These are phyloP conservation scores for Camarhynchus parvulus DNA, from an alignment of 2,113 vertebrate species.

Conservation along the genomic window DNA sequence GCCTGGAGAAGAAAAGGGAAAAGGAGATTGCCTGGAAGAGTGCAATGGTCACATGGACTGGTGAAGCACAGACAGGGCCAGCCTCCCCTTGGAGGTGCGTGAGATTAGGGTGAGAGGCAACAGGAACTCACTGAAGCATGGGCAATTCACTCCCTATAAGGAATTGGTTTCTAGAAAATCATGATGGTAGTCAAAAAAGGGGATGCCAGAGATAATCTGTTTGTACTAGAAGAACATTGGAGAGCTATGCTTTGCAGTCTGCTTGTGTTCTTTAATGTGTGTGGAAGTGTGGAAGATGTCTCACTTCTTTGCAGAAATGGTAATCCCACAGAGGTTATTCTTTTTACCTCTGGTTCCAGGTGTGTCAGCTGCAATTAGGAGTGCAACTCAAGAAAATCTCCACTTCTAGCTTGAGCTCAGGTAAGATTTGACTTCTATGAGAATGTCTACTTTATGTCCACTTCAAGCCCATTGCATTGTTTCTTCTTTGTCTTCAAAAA, in stretches of 20 bases:
- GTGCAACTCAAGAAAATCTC: not conserved
- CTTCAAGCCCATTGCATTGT: not conserved
- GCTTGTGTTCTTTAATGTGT: not conserved
- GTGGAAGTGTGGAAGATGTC: not conserved
- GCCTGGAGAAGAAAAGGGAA: not conserved
- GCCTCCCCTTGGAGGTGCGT: not conserved
- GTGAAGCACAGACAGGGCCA: not conserved
- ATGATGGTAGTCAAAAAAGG: not conserved
- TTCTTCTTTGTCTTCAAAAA: not conserved
- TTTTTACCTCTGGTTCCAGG: not conserved
- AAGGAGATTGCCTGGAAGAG: not conserved
- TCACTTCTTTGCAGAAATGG: not conserved
- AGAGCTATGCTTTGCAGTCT: not conserved
- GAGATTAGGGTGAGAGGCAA: not conserved
- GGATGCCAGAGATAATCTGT: not conserved
- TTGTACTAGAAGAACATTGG: not conserved
- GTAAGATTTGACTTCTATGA: not conserved
- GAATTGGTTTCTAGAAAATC: not conserved
- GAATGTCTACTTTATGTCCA: not conserved
- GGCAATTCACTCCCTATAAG: not conserved
- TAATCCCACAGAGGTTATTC: not conserved
- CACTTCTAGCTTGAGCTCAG: not conserved
- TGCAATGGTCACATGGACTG: accelerated
- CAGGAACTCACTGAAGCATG: not conserved
- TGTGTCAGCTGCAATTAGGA: not conserved